Conservation (phyloP, 2,888 invertebrate genomes). For the Xestobium rufovillosum region DNA sequence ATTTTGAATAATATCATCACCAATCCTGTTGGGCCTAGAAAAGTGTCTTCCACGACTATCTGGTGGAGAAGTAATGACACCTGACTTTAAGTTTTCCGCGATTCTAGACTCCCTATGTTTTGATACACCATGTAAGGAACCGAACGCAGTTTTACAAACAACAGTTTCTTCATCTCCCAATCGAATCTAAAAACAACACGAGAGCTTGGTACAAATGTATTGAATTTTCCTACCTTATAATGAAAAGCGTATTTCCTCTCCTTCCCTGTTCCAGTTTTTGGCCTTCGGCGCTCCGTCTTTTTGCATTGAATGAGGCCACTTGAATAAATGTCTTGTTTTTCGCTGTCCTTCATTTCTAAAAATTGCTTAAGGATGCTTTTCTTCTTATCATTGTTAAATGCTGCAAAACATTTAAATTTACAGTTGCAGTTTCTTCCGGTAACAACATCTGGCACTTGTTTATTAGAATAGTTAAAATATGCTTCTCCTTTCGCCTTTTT, state of each 20-base stretch:
- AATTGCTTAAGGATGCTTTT: too few relatives aligned
- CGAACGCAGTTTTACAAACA: background rate
- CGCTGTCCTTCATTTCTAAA: too few relatives aligned
- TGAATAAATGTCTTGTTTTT: constrained; percentile 1
- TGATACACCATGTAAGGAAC: background rate
- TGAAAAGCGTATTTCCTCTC: background rate
- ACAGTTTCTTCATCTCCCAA: background rate
- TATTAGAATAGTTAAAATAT: background rate
- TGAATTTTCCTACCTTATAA: too few relatives aligned
- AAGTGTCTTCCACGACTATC: background rate
- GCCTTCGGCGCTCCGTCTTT: background rate
- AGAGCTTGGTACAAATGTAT: too few relatives aligned
- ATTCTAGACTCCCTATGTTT: background rate
- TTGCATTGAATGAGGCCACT: background rate
- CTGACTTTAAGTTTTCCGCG: background rate
- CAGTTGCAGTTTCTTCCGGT: background rate
- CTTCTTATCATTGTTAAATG: too few relatives aligned
- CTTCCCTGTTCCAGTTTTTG: background rate
- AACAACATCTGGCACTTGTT: background rate
- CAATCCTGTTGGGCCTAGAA: background rate
- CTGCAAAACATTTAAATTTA: background rate
- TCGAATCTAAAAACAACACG: too few relatives aligned
- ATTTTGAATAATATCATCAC: background rate
- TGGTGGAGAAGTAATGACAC: background rate
- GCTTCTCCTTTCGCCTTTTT: background rate